phyloP scores from a whole-genome alignment of 2,888 invertebrate genomes.

The Cylloceria caligata region DNA sequence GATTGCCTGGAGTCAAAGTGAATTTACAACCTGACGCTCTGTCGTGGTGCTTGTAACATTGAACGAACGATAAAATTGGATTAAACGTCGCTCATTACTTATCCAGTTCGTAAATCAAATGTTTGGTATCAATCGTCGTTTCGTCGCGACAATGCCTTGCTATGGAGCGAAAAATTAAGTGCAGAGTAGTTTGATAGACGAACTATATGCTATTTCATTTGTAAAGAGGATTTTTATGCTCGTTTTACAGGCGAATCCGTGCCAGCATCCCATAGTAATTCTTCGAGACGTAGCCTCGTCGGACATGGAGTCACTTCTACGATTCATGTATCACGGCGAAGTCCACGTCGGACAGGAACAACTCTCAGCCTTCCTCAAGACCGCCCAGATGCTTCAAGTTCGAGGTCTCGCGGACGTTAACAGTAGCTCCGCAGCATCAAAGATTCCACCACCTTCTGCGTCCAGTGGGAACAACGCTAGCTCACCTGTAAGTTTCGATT shows the following conservation, averaged over 20 bases:
- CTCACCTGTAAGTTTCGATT: slow-evolving; percentile 88
- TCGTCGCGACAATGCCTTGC: not conserved
- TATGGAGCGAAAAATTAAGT: not conserved
- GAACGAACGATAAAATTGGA: slow-evolving; percentile 67
- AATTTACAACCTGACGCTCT: slow-evolving; percentile 40
- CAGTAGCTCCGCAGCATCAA: slow-evolving; percentile 82
- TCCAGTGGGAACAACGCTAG: slow-evolving; percentile 88
- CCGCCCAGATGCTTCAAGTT: slow-evolving; percentile 94
- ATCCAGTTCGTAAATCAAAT: slow-evolving; percentile 71
- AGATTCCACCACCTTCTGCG: slow-evolving; percentile 78
- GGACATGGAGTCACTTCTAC: slow-evolving; percentile 94
- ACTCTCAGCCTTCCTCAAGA: slow-evolving; percentile 93
- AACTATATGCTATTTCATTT: not conserved
- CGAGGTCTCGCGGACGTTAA: slow-evolving; percentile 94
- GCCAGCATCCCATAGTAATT: slow-evolving; percentile 96
- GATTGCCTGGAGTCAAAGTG: slow-evolving; percentile 23
- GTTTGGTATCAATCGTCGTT: slow-evolving; percentile 39
- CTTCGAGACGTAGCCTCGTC: slow-evolving; percentile 93
- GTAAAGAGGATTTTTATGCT: not conserved
- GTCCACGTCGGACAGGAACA: slow-evolving; percentile 96
- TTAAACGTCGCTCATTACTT: slow-evolving; percentile 71
- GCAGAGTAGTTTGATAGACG: not conserved
- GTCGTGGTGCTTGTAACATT: slow-evolving; percentile 19
- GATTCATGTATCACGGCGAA: slow-evolving; percentile 97
- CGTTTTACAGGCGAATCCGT: slow-evolving; percentile 90